A percentile compares a stretch with the other conserved stretches of the same genome.
phyloP scores from a whole-genome alignment of 2,888 invertebrate species.

The Leptogaster cylindrica region DNA sequence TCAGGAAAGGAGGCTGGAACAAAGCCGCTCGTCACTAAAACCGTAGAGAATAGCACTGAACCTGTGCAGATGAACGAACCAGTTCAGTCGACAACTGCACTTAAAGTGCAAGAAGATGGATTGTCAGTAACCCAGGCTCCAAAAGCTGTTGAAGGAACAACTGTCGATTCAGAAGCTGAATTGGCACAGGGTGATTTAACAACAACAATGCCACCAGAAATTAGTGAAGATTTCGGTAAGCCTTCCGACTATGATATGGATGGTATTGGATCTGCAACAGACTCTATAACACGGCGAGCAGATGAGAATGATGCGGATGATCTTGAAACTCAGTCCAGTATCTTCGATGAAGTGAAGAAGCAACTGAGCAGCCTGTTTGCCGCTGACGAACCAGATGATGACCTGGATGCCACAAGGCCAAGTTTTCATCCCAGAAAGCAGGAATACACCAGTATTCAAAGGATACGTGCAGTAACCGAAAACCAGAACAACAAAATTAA shows the following conservation, averaged over 20 bases:
- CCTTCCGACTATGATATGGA: conserved; percentile 20
- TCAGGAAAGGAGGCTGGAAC: conserved; percentile 40
- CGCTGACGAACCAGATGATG: conserved; percentile 56
- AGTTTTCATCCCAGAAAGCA: conserved; percentile 53
- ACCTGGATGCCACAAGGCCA: conserved; percentile 53
- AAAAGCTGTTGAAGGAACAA: conserved; percentile 2
- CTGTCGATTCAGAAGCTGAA: neutral
- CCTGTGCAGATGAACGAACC: conserved; percentile 44
- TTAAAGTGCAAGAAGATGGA: neutral
- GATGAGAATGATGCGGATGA: conserved; percentile 54
- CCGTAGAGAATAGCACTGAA: conserved; percentile 47
- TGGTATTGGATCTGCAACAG: conserved; percentile 48
- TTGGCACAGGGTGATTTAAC: neutral
- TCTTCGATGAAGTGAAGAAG: conserved; percentile 60
- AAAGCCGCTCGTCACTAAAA: conserved; percentile 54
- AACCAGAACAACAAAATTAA: conserved; percentile 8
- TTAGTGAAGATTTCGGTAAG: conserved; percentile 33
- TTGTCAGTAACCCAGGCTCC: conserved; percentile 20
- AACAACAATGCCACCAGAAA: neutral
- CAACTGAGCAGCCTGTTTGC: conserved; percentile 59
- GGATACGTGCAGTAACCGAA: conserved; percentile 51
- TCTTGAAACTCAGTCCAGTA: conserved; percentile 58
- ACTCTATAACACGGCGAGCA: conserved; percentile 25
- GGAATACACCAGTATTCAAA: conserved; percentile 58
- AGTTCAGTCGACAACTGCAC: too few relatives aligned